Evolutionary conservation across 1,140 invertebrate species (phyloP).

Genomic region (Ceratina calcarata): DNA sequence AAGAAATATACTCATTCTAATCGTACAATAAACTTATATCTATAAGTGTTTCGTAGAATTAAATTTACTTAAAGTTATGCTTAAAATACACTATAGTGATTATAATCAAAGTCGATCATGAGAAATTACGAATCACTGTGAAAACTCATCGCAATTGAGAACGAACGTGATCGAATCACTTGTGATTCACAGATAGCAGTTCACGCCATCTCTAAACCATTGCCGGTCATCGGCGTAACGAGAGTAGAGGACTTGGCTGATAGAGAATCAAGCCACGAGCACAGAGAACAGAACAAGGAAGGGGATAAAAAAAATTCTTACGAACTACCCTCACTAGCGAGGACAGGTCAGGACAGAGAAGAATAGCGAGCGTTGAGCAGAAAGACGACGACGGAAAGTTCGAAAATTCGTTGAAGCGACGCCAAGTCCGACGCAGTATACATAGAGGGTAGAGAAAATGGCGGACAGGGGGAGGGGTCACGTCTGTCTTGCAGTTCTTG

Average conservation of each 20-base stretch:
- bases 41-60: no score
- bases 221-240: slow-evolving; percentile 65
- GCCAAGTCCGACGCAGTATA: slow-evolving; percentile 68
- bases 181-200: neutral
- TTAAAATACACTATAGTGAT: no score
- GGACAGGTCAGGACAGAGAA: slow-evolving; percentile 41
- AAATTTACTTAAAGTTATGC: no score
- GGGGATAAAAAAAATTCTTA: slow-evolving; percentile 55
- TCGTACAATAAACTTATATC: no score
- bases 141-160: no score
- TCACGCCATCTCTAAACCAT: no score
- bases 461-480: slow-evolving; percentile 57
- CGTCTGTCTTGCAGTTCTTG: slow-evolving; percentile 72
- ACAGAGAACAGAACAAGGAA: neutral
- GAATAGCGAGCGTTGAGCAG: slow-evolving; percentile 51
- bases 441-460: slow-evolving; percentile 62
- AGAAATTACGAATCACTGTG: no score
- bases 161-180: no score
- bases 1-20: no score
- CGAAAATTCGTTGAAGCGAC: slow-evolving; percentile 73
- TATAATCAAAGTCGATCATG: no score
- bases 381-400: slow-evolving; percentile 64
- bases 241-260: slow-evolving; percentile 60
- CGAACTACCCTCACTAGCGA: slow-evolving; percentile 50
- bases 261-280: slow-evolving; percentile 23